Base-by-base conservation (phyloP, 1,140 invertebrate species). In the Drosophila pallidifrons region DNA sequence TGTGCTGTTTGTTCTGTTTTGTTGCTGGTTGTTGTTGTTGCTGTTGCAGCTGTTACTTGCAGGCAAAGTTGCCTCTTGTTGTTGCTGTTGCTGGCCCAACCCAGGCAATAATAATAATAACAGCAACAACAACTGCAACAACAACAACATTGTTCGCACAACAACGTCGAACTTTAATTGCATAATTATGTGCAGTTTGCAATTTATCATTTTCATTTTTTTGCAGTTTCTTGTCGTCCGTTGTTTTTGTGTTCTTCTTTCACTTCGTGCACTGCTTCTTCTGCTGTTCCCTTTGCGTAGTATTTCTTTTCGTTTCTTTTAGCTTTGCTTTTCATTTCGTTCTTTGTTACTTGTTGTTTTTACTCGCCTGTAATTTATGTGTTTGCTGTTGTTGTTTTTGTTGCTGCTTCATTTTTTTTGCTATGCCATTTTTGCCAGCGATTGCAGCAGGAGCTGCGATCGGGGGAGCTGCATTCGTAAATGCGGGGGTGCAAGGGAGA, bases 191-290 rank as follows among this genome's bases (percentile, higher is more conserved):
- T 89, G 87, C 86, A 92, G 88, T 87, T 92, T 79, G 91, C 91
- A 92, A 91, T 92, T 92, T 92, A 92, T 92, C 91, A 92, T 92
- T 92, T 92, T 89, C 91, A 91, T 86, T 92, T 92, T 91, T 35
- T 32, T 32, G 6, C 82, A 25, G 3, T 75, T 82, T 90, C 80
- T 91, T 81, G 74, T 75, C 80, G 68, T 61, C 74, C 74, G 71
- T 73, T 75, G 69, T 75, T 25, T 28, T 20, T 28, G 30, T 41
- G 58, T 76, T 76, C 52, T 76, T 71, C 54, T 51, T 58, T 13
- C 7, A 5, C 46, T 20, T 47, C 15, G 15, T 15, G 0, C 46
- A 20, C 15, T 32, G n/a, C n/a, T 35, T 54, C 51, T 54, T 28
- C 49, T 66, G 43, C 20, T 75, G 63, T 58, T 76, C 47, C 51